Evolutionary conservation across 2,888 invertebrate species (phyloP).

Genomic region (Physocephala rufipes): DNA sequence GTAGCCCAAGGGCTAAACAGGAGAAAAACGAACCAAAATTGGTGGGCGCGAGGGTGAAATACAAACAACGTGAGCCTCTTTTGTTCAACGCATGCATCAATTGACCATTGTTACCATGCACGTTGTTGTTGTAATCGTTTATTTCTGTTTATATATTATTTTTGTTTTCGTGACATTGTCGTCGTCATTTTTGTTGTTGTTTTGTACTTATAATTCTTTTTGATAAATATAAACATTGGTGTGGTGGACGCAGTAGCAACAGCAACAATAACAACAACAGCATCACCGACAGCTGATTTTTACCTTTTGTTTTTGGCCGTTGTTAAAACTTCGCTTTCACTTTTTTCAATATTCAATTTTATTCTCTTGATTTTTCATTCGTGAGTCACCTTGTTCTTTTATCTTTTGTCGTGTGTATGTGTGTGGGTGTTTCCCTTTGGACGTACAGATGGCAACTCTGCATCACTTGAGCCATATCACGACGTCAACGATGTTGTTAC

Average conservation of each 20-base stretch:
- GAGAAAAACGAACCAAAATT: too few relatives aligned
- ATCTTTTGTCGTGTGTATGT: too few relatives aligned
- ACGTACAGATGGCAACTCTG: too few relatives aligned
- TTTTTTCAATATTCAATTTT: conserved; percentile 5
- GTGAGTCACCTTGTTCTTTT: too few relatives aligned
- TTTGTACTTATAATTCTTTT: conserved; percentile 8
- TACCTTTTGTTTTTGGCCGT: conserved; percentile 33
- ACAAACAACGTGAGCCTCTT: neutral
- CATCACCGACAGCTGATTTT: conserved; percentile 33
- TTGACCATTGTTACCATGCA: conserved; percentile 20
- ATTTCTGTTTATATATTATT: conserved; percentile 33
- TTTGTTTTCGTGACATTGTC: conserved; percentile 1
- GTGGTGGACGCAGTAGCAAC: neutral
- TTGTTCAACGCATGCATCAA: neutral
- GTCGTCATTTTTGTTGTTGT: conserved; percentile 3
- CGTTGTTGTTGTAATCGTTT: conserved; percentile 31
- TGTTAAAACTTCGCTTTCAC: conserved; percentile 25
- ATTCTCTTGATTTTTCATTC: too few relatives aligned
- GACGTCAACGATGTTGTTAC: too few relatives aligned
- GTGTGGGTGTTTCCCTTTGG: too few relatives aligned
- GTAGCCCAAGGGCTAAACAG: too few relatives aligned
- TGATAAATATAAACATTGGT: conserved; percentile 21
- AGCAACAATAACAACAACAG: too few relatives aligned
- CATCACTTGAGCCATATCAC: too few relatives aligned
- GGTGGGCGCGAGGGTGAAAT: too few relatives aligned